A percentile compares a stretch with the other conserved stretches of the same genome.
Evolutionary conservation across 1,140 invertebrate genomes (phyloP).

Genomic region (Battus philenor): DNA sequence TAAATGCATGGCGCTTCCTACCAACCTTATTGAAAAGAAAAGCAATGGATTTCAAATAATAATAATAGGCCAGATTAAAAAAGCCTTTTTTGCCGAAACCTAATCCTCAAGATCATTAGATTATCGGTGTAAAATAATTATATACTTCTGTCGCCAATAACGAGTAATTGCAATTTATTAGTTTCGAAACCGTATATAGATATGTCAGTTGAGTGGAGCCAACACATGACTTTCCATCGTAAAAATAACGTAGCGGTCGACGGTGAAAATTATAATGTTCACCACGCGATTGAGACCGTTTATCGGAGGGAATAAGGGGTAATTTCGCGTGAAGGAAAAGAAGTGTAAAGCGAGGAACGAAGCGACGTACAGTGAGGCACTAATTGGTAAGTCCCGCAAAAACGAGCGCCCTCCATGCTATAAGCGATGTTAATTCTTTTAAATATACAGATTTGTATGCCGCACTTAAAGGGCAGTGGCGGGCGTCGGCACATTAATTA

Average conservation of each 20-base stretch:
- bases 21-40: too few relatives aligned
- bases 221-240: constrained; percentile 6
- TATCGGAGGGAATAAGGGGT: background rate
- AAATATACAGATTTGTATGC: constrained; percentile 45
- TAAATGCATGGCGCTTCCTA: too few relatives aligned
- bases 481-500: constrained; percentile 42
- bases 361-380: background rate
- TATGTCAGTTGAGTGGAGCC: background rate
- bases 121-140: constrained; percentile 11
- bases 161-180: constrained; percentile 11
- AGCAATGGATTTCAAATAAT: too few relatives aligned
- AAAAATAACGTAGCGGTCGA: background rate
- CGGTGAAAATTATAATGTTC: background rate
- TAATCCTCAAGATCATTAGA: background rate
- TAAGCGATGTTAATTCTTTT: constrained; percentile 36
- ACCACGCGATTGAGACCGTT: too few relatives aligned
- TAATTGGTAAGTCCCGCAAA: constrained; percentile 21
- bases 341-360: background rate
- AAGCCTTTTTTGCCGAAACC: background rate
- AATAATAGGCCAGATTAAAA: too few relatives aligned
- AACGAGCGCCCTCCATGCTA: constrained; percentile 20
- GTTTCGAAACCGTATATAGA: background rate
- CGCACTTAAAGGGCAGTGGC: constrained; percentile 21
- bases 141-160: constrained; percentile 1
- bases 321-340: background rate